Percentiles rank a stretch among this genome's conserved stretches.
These are phyloP conservation scores for roundworm (Caenorhabditis elegans) DNA, from an alignment of 1,140 invertebrate genomes.

Conservation along the genomic window WBcel235 BX284605.5:3070001-3070500, in stretches of 20 bases:
- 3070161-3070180: not conserved
- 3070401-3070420: too few relatives aligned
- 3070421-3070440: too few relatives aligned
- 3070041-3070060: too few relatives aligned
- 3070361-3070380: not conserved
- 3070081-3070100: slow-evolving; percentile 1
- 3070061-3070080: not conserved
- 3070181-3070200: not conserved
- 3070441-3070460: too few relatives aligned
- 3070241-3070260: not conserved
- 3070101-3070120: not conserved
- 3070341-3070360: not conserved
- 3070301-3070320: not conserved
- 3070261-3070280: too few relatives aligned
- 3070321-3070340: not conserved
- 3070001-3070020: too few relatives aligned
- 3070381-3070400: not conserved
- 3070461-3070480: not conserved
- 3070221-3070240: not conserved
- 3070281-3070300: not conserved
- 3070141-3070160: too few relatives aligned
- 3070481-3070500: not conserved
- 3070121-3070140: not conserved
- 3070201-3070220: not conserved
- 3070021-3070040: too few relatives aligned